Base-by-base conservation (phyloP, 2,888 invertebrate species). In the Steinernema hermaphroditum region DNA sequence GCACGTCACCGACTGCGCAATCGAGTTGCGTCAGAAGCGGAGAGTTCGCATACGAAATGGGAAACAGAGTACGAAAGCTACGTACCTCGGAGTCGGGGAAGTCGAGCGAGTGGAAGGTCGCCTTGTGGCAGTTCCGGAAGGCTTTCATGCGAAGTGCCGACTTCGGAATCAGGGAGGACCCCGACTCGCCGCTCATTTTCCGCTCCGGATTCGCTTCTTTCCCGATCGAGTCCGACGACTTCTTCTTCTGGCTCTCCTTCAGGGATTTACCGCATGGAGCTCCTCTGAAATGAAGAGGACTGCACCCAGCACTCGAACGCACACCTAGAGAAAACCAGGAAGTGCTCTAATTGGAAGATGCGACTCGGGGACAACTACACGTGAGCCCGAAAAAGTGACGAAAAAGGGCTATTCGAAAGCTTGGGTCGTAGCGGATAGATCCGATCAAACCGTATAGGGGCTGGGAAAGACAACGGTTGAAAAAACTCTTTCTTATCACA, bases 51-150 rank as follows among this genome's bases (percentile, higher is more conserved):
- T 62, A 62, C 27, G 32, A 62, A 62, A 62, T 32, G 62, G 29
- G 62, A 62, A 24, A 27, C 16, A 9, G 32, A 62, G 62, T 54
- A 27, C 54, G 27, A 32, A 37, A 37, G 12, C 37, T 12, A 37
- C 62, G 6, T n/a, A 62, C 62, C 62, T 62, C 62, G 2, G 54
- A 54, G n/a, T 62, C 62, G 12, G 62, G 29, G 19, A 16, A 62
- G 32, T 62, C 62, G 9, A 62, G 32, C 6, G 62, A 62, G 32
- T 62, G 62, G 32, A 62, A 62, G 1, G 29, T 62, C 1, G 62
- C 62, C 34, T 62, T 62, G 32, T 62, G 62, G 19, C 62, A 62
- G 62, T 62, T 62, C 32, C 27, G 22, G 62, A 62, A 62, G 1
- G 62, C 62, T 14, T 62, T 62, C 62, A 62, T 62, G 1, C 62